phyloP scores from a whole-genome alignment of 2,797 vertebrate species.

The Serranus cabrilla region DNA sequence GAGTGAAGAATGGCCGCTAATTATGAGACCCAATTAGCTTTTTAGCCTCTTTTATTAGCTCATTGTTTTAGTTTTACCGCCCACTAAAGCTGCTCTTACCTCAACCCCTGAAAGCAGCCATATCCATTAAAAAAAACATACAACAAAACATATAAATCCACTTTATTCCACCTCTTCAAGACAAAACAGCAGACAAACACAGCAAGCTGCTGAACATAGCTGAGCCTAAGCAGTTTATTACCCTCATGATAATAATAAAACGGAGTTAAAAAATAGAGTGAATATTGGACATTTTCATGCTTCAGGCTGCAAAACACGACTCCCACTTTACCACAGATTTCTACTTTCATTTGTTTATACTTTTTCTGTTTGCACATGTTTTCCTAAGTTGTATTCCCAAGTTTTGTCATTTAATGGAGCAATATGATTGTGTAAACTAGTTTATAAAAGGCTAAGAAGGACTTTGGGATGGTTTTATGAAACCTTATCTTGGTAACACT shows the following conservation, averaged over 20 bases:
- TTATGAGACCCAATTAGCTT: too few relatives aligned
- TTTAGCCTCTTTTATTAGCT: not conserved
- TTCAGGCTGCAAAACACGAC: not conserved
- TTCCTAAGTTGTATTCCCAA: not conserved
- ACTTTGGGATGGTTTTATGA: not conserved
- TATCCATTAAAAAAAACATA: not conserved
- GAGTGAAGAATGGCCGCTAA: too few relatives aligned
- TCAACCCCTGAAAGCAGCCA: not conserved
- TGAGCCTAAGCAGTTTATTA: not conserved
- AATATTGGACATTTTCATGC: not conserved
- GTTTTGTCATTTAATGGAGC: not conserved
- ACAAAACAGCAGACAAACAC: not conserved
- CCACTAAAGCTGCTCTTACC: too few relatives aligned
- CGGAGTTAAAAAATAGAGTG: not conserved
- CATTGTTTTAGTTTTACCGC: not conserved
- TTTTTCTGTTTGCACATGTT: not conserved
- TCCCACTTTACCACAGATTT: too few relatives aligned
- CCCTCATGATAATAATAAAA: not conserved
- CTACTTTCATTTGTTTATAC: not conserved
- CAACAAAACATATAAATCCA: too few relatives aligned
- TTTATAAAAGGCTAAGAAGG: too few relatives aligned
- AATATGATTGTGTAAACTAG: not conserved
- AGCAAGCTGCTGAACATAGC: not conserved
- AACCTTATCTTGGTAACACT: not conserved
- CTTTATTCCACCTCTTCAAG: too few relatives aligned